A percentile compares a stretch with the other conserved stretches of the same genome.
Conservation (phyloP, 1,140 invertebrate genomes). For the Diorhabda carinulata region DNA sequence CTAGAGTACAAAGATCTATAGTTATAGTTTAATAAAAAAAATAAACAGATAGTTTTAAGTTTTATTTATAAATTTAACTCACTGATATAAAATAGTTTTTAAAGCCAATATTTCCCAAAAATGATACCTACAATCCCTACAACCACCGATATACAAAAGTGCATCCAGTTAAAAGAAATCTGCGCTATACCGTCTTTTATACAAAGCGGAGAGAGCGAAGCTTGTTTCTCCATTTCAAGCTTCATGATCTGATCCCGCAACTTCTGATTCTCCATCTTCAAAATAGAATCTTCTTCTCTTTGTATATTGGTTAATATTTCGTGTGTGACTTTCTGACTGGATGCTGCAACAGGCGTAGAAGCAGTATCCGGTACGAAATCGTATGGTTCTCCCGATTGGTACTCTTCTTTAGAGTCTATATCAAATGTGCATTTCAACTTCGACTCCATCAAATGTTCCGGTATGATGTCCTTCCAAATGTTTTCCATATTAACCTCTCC, state of each 20-base stretch:
- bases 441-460: constrained; percentile 84
- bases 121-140: constrained; percentile 36
- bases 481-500: constrained; percentile 68
- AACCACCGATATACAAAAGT: constrained; percentile 28
- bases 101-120: constrained; percentile 43
- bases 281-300: constrained; percentile 60
- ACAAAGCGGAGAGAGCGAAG: constrained; percentile 11
- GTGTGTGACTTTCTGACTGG: constrained; percentile 52
- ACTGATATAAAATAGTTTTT: constrained; percentile 25
- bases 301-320: constrained; percentile 68
- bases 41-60: no score
- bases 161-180: constrained; percentile 25
- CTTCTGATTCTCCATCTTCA: constrained; percentile 31
- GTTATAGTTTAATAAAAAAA: no score
- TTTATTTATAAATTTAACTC: no score
- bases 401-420: constrained; percentile 57
- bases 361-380: constrained; percentile 32
- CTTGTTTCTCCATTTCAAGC: constrained; percentile 58
- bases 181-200: no score
- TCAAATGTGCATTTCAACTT: constrained; percentile 94
- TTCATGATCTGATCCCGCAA: constrained; percentile 76
- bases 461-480: constrained; percentile 84
- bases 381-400: constrained; percentile 36
- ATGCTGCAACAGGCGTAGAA: constrained; percentile 16
- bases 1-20: no score